These are phyloP conservation scores for Etheostoma cragini DNA, from an alignment of 2,113 vertebrate species.

Conservation along the genomic window DNA sequence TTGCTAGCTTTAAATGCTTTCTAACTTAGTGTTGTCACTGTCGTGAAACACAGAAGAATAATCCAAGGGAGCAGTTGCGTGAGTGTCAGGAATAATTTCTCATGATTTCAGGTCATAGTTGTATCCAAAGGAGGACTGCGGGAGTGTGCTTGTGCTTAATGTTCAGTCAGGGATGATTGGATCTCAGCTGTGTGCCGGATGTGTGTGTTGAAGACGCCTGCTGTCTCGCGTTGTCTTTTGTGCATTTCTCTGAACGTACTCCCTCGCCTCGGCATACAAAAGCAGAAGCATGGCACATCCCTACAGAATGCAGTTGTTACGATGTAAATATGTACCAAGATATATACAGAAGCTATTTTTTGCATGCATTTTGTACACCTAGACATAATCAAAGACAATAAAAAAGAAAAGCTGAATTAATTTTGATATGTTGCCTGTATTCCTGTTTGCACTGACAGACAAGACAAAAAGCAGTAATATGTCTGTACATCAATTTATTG, in stretches of 20 bases:
- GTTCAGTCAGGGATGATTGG: conserved; percentile 8
- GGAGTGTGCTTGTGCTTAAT: conserved; percentile 35
- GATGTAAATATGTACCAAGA: conserved; percentile 86
- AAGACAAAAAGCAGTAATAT: neutral
- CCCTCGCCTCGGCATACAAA: conserved; percentile 23
- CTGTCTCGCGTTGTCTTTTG: conserved; percentile 48
- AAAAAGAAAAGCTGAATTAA: conserved; percentile 30
- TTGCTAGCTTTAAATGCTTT: neutral
- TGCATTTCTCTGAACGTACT: conserved; percentile 77
- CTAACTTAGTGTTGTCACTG: neutral
- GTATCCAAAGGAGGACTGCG: conserved; percentile 14
- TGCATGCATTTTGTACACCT: conserved; percentile 88
- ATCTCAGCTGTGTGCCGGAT: conserved; percentile 14
- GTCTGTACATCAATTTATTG: conserved; percentile 58
- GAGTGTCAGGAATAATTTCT: neutral
- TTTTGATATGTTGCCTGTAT: neutral
- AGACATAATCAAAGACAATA: conserved; percentile 75
- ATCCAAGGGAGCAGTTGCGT: neutral
- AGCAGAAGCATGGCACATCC: conserved; percentile 74
- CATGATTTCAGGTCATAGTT: conserved; percentile 19
- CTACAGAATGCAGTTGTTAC: conserved; percentile 75
- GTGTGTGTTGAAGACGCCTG: conserved; percentile 31
- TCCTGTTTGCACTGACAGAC: neutral
- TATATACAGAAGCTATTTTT: conserved; percentile 87
- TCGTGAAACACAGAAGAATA: neutral